A percentile compares a stretch with the other conserved stretches of the same genome.
Conservation (phyloP, 2,797 vertebrate species). For the Propithecus deckenii region DNA sequence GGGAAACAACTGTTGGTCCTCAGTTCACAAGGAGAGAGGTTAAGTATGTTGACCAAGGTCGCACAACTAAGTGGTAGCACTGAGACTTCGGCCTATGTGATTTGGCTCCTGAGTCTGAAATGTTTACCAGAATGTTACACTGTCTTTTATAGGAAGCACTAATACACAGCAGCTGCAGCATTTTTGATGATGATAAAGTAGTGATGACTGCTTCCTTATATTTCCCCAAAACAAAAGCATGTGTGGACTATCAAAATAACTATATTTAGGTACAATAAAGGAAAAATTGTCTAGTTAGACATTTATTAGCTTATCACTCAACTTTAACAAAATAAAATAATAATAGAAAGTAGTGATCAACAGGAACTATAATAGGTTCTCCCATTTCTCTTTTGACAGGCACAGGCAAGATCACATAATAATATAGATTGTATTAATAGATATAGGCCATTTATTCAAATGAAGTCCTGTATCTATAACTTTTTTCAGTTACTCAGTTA, state of each 20-base stretch:
- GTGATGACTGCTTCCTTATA: background rate
- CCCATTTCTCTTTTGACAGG: background rate
- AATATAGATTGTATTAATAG: background rate
- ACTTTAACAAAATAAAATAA: slow-evolving; percentile 10
- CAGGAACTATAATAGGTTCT: background rate
- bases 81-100: background rate
- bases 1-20: background rate
- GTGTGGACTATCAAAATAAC: background rate
- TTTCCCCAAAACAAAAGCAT: background rate
- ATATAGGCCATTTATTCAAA: background rate
- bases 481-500: background rate
- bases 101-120: background rate
- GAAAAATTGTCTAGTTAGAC: background rate
- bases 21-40: background rate
- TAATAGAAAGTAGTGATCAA: background rate
- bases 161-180: background rate
- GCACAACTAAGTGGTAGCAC: background rate
- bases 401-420: background rate
- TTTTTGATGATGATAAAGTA: background rate
- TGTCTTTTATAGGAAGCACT: background rate
- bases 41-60: background rate
- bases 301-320: background rate
- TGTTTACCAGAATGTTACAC: background rate
- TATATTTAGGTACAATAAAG: background rate
- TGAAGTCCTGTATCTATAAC: background rate